Evolutionary conservation across 2,888 invertebrate species (phyloP).

Genomic region (Caenorhabditis plicata): DNA sequence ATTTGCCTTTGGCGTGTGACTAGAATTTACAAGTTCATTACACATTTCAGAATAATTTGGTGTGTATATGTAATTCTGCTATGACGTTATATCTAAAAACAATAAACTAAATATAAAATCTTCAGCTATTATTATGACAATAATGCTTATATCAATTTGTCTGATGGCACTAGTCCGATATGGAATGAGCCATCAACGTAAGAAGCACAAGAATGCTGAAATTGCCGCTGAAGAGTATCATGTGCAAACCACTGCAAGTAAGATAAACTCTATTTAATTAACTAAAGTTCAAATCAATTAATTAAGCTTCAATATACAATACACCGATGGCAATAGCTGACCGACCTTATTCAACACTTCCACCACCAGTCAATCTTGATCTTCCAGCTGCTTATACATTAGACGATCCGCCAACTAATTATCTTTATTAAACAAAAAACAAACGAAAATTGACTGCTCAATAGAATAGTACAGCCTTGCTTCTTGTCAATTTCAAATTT

Average conservation of each 20-base stretch:
- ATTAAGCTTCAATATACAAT: slow-evolving; percentile 53
- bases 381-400: slow-evolving; percentile 61
- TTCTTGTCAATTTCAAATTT: no score
- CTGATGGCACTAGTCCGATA: slow-evolving; percentile 63
- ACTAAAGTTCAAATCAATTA: not conserved
- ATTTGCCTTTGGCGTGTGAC: no score
- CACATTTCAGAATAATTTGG: no score
- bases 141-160: slow-evolving; percentile 61
- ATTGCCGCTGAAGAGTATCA: slow-evolving; percentile 59
- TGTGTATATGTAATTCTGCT: no score
- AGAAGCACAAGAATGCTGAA: slow-evolving; percentile 64
- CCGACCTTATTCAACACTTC: slow-evolving; percentile 52
- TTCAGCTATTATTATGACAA: slow-evolving; percentile 65
- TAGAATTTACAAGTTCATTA: no score
- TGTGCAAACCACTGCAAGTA: slow-evolving; percentile 53
- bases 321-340: slow-evolving; percentile 35
- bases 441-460: no score
- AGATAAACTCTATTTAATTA: slow-evolving; percentile 2
- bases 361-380: slow-evolving; percentile 54
- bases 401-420: slow-evolving; percentile 57
- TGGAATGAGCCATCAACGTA: slow-evolving; percentile 63
- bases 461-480: no score
- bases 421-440: slow-evolving; percentile 54
- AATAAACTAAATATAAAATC: not conserved
- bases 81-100: no score